Evolutionary conservation across 2,888 invertebrate genomes (phyloP).

Genomic region (Nymphalis urticae): DNA sequence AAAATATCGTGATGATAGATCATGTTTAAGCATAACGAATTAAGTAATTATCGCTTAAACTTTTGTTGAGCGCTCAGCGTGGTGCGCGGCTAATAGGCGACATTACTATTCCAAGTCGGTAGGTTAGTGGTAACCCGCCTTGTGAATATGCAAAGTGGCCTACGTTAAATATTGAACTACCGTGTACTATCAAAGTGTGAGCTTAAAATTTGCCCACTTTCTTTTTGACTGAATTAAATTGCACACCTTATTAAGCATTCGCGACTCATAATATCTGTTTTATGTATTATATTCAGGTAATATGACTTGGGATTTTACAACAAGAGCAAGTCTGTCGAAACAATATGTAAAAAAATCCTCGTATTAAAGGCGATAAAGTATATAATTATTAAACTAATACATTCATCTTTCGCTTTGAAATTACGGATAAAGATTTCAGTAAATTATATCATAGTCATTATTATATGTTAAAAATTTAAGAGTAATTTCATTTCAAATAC

Average conservation of each 20-base stretch:
- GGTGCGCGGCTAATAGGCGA: constrained; percentile 50
- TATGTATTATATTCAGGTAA: too few species aligned
- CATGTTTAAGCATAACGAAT: constrained; percentile 32
- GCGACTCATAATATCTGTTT: too few species aligned
- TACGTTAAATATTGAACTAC: constrained; percentile 67
- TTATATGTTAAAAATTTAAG: neutral
- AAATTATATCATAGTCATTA: too few species aligned
- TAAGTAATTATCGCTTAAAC: constrained; percentile 44
- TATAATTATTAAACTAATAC: too few species aligned
- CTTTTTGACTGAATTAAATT: neutral
- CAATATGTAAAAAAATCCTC: too few species aligned
- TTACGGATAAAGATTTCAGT: too few species aligned
- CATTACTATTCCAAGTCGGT: constrained; percentile 70
- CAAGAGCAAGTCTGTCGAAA: too few species aligned
- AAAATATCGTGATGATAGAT: neutral
- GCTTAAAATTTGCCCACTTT: constrained; percentile 38
- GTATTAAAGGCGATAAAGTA: too few species aligned
- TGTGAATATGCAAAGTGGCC: constrained; percentile 74
- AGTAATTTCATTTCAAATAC: neutral
- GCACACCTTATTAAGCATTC: too few species aligned
- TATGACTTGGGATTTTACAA: too few species aligned
- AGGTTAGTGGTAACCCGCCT: constrained; percentile 62
- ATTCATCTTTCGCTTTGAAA: too few species aligned
- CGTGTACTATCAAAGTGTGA: constrained; percentile 58
- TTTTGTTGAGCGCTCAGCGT: constrained; percentile 35